Evolutionary conservation across 2,113 vertebrate genomes (phyloP).

Genomic region (Strix uralensis): DNA sequence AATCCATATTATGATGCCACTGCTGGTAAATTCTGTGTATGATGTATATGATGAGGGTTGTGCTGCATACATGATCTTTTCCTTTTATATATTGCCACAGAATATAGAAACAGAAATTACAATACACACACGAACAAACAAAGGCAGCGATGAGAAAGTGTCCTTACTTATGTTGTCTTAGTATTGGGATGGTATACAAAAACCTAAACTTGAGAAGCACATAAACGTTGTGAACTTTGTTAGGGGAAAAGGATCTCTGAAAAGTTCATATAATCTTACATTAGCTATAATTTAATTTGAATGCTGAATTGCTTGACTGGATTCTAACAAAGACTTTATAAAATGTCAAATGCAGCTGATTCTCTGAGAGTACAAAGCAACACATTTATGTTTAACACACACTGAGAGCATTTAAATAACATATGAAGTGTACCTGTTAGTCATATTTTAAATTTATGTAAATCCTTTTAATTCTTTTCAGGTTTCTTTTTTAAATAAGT

Average conservation of each 20-base stretch:
- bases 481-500: background rate
- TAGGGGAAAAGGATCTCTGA: background rate
- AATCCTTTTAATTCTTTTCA: background rate
- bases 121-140: background rate
- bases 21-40: background rate
- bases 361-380: background rate
- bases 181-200: background rate
- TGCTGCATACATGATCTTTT: background rate
- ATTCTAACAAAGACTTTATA: slow-evolving; percentile 3
- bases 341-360: background rate
- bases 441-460: background rate
- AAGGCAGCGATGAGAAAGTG: background rate
- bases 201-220: background rate
- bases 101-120: background rate
- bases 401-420: background rate
- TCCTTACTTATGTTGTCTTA: background rate
- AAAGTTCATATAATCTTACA: background rate
- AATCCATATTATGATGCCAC: background rate
- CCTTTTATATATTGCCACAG: background rate
- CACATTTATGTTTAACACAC: background rate
- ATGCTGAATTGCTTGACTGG: background rate
- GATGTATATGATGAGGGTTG: background rate
- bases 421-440: background rate
- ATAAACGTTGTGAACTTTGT: background rate
- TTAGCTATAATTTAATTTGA: background rate